phyloP scores from a whole-genome alignment of 1,140 invertebrate species.

The Apis dorsata region DNA sequence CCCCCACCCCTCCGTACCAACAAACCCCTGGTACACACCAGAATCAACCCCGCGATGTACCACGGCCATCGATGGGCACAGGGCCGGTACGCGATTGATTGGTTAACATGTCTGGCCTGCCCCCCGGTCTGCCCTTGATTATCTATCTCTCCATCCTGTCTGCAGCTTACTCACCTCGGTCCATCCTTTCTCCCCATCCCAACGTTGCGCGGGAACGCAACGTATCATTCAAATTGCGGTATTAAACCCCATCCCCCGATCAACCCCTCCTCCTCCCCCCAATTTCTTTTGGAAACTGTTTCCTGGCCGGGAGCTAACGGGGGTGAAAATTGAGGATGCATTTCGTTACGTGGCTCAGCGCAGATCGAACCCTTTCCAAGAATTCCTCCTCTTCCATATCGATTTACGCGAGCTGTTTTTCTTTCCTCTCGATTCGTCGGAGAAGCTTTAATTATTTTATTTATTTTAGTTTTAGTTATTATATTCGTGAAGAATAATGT shows the following conservation, averaged over 20 bases:
- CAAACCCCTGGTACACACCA: slow-evolving; percentile 36
- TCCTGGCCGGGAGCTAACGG: too few species aligned
- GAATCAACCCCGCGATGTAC: slow-evolving; percentile 41
- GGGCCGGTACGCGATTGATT: slow-evolving; percentile 69
- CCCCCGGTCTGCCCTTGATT: slow-evolving; percentile 70
- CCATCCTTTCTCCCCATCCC: slow-evolving; percentile 39
- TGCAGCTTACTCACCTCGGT: slow-evolving; percentile 62
- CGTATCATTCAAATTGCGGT: slow-evolving; percentile 66
- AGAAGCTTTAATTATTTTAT: too few species aligned
- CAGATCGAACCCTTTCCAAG: not conserved
- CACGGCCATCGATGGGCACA: slow-evolving; percentile 48
- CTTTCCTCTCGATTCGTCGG: too few species aligned
- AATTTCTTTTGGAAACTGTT: not conserved
- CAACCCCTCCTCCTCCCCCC: not conserved
- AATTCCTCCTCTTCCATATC: slow-evolving; percentile 8
- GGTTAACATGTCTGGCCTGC: slow-evolving; percentile 71
- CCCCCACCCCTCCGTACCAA: slow-evolving; percentile 42
- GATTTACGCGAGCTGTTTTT: slow-evolving; percentile 29
- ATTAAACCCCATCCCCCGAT: slow-evolving; percentile 45
- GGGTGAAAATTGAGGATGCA: slow-evolving; percentile 40
- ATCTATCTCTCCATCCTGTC: slow-evolving; percentile 71
- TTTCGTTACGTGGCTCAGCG: not conserved
- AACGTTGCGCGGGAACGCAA: not conserved
- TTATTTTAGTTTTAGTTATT: too few species aligned
- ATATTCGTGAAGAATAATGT: too few species aligned